Evolutionary conservation across 1,140 invertebrate species (phyloP).

Genomic region (Elysia chlorotica): DNA sequence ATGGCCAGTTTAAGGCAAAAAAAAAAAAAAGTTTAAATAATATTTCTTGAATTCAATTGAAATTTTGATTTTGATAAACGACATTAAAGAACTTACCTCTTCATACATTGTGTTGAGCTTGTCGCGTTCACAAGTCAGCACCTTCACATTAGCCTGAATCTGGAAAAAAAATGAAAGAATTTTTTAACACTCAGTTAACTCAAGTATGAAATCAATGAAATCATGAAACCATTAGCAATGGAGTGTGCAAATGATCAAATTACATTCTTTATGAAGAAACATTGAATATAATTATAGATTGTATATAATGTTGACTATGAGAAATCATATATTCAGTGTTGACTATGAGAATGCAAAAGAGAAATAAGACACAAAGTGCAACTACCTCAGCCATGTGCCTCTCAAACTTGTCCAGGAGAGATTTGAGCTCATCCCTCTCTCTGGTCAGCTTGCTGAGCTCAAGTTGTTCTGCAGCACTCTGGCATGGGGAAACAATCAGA

Average conservation of each 20-base stretch:
- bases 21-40: not conserved
- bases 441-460: conserved; percentile 49
- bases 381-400: conserved; percentile 60
- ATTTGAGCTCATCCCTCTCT: conserved; percentile 61
- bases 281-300: too few species aligned
- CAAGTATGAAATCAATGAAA: too few species aligned
- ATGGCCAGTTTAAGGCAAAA: too few species aligned
- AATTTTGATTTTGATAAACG: not conserved
- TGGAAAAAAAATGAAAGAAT: conserved; percentile 33
- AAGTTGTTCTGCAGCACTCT: conserved; percentile 42
- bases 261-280: too few species aligned
- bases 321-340: too few species aligned
- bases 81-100: conserved; percentile 41
- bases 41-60: not conserved
- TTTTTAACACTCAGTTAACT: too few species aligned
- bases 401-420: conserved; percentile 61
- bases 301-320: too few species aligned
- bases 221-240: too few species aligned
- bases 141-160: conserved; percentile 63
- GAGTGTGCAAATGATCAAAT: too few species aligned
- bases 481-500: conserved; percentile 31
- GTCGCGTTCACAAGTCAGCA: conserved; percentile 60
- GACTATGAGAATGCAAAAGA: too few species aligned
- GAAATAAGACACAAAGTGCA: too few species aligned
- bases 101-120: conserved; percentile 59